Conservation (phyloP, 2,888 invertebrate genomes). For the Drosophila nigricruria region DNA sequence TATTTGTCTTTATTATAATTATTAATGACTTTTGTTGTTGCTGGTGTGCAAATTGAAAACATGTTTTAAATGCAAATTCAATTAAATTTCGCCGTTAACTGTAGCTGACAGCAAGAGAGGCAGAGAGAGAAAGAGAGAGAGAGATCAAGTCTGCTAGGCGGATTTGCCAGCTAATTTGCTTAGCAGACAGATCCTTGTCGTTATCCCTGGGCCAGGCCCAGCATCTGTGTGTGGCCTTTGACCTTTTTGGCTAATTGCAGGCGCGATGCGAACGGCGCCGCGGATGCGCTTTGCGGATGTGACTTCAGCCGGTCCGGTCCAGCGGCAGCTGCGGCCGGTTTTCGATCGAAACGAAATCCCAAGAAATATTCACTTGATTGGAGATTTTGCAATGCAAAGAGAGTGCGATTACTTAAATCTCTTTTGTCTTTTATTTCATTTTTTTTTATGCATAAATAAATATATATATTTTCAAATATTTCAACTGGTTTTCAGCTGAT, state of each 20-base stretch:
- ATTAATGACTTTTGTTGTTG: conserved; percentile 32
- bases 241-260: conserved; percentile 50
- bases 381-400: conserved; percentile 9
- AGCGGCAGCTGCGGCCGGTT: conserved; percentile 16
- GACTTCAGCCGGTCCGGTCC: neutral
- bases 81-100: conserved; percentile 53
- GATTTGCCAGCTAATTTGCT: conserved; percentile 15
- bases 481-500: conserved; percentile 2
- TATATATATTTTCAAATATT: conserved; percentile 4
- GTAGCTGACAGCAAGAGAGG: neutral
- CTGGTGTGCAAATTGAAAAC: conserved; percentile 34
- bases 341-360: conserved; percentile 28
- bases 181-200: conserved; percentile 6
- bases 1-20: conserved; percentile 34
- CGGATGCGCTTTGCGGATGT: conserved; percentile 16
- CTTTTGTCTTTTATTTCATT: neutral
- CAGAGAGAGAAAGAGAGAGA: neutral
- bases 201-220: conserved; percentile 45
- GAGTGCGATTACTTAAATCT: conserved; percentile 7
- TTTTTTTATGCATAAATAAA: neutral
- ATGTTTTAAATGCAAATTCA: conserved; percentile 74
- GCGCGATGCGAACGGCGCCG: conserved; percentile 26
- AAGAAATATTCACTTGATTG: conserved; percentile 4
- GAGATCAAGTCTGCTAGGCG: neutral
- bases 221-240: conserved; percentile 31